These are phyloP conservation scores for Metridium senile DNA, from an alignment of 92 coral and sea anemone species.

Conservation along the genomic window DNA sequence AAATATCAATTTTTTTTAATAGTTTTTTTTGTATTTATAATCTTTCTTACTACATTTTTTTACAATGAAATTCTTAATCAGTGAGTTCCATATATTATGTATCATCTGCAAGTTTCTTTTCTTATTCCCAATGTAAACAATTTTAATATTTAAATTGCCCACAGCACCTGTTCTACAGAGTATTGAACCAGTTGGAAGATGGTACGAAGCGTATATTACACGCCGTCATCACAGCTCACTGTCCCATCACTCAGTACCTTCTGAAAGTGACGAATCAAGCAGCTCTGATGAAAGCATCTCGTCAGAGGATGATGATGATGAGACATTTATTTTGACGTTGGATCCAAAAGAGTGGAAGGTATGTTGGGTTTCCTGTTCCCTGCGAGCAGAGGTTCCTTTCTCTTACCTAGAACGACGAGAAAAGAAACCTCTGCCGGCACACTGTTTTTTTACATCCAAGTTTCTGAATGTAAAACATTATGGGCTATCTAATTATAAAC, in stretches of 20 bases:
- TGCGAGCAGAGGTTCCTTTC: background rate
- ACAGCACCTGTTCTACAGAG: constrained; percentile 74
- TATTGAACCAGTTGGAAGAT: constrained; percentile 93
- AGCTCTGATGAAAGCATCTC: constrained; percentile 72
- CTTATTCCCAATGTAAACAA: too few relatives aligned
- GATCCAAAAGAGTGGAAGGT: constrained; percentile 97
- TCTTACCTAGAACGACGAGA: too few relatives aligned
- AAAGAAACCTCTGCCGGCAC: too few relatives aligned
- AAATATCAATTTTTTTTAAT: too few relatives aligned
- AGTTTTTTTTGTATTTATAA: too few relatives aligned
- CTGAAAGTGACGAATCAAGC: constrained; percentile 60
- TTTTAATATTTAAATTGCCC: background rate
- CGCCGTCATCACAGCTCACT: constrained; percentile 79
- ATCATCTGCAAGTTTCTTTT: too few relatives aligned
- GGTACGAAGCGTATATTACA: constrained; percentile 89
- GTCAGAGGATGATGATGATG: constrained; percentile 93
- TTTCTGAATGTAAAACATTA: too few relatives aligned
- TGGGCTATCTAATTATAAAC: too few relatives aligned
- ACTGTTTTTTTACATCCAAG: too few relatives aligned
- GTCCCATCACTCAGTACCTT: constrained; percentile 74
- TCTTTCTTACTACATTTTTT: too few relatives aligned
- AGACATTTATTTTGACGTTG: constrained; percentile 79
- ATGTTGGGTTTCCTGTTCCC: constrained; percentile 5
- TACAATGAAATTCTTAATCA: too few relatives aligned
- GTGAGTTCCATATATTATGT: too few relatives aligned